Conservation (phyloP, 2,888 invertebrate genomes). For the Himalopsyche japonica region DNA sequence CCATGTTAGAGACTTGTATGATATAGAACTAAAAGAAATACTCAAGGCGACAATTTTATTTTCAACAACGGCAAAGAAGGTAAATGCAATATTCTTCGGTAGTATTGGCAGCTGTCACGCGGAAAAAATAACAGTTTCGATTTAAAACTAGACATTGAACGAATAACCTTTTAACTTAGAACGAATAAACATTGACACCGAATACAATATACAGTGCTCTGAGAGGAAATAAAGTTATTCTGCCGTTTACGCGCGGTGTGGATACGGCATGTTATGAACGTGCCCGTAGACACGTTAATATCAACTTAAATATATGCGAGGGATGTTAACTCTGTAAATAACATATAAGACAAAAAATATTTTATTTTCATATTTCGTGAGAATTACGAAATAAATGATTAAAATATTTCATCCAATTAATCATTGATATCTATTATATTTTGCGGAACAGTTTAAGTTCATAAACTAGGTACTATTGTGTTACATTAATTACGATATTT, state of each 20-base stretch:
- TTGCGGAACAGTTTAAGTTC: too few relatives aligned
- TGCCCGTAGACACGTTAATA: not conserved
- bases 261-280: constrained; percentile 1
- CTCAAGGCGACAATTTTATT: not conserved
- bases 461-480: too few relatives aligned
- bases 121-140: constrained; percentile 36
- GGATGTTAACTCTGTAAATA: not conserved
- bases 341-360: too few relatives aligned
- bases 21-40: not conserved
- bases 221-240: constrained; percentile 10
- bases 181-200: constrained; percentile 30
- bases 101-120: constrained; percentile 31
- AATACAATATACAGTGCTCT: constrained; percentile 17
- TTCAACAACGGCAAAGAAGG: not conserved
- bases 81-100: constrained; percentile 28
- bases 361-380: too few relatives aligned
- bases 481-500: too few relatives aligned
- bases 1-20: not conserved
- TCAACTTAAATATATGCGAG: not conserved
- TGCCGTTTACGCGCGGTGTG: not conserved
- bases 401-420: too few relatives aligned
- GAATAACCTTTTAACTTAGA: constrained; percentile 29
- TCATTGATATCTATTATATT: too few relatives aligned
- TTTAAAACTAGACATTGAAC: constrained; percentile 38
- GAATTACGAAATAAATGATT: too few relatives aligned